A percentile compares a stretch with the other conserved stretches of the same genome.
Evolutionary conservation across 2,113 vertebrate species (phyloP).

Genomic region (Corythaeola cristata): DNA sequence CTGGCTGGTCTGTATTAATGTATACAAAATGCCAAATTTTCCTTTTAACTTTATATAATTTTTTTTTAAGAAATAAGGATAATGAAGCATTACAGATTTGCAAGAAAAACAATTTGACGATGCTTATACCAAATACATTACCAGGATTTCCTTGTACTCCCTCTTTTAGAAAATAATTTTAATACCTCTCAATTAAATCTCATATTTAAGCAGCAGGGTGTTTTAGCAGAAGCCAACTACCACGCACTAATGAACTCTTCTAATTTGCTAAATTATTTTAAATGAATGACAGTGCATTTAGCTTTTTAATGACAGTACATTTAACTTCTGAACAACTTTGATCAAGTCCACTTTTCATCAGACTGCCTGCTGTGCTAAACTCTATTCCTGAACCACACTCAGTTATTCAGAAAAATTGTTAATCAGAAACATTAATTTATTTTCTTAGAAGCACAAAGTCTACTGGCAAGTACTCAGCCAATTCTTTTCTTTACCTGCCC

Average conservation of each 20-base stretch:
- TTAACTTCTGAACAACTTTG: constrained; percentile 64
- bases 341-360: constrained; percentile 48
- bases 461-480: neutral
- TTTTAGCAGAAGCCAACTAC: constrained; percentile 50
- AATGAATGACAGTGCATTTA: constrained; percentile 54
- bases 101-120: neutral
- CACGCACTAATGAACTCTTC: constrained; percentile 55
- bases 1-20: neutral
- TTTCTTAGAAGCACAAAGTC: constrained; percentile 6
- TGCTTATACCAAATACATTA: neutral
- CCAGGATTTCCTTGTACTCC: constrained; percentile 15
- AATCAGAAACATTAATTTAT: constrained; percentile 26
- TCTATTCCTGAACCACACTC: constrained; percentile 23
- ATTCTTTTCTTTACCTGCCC: neutral
- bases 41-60: neutral
- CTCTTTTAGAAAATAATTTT: constrained; percentile 53
- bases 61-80: neutral
- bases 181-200: constrained; percentile 65
- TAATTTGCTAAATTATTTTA: constrained; percentile 67
- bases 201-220: constrained; percentile 63
- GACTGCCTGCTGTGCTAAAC: constrained; percentile 35
- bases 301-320: constrained; percentile 48
- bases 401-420: constrained; percentile 12
- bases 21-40: neutral
- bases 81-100: neutral